Base-by-base conservation (phyloP, 92 coral and sea anemone species). In the Zoanthus gigantus region DNA sequence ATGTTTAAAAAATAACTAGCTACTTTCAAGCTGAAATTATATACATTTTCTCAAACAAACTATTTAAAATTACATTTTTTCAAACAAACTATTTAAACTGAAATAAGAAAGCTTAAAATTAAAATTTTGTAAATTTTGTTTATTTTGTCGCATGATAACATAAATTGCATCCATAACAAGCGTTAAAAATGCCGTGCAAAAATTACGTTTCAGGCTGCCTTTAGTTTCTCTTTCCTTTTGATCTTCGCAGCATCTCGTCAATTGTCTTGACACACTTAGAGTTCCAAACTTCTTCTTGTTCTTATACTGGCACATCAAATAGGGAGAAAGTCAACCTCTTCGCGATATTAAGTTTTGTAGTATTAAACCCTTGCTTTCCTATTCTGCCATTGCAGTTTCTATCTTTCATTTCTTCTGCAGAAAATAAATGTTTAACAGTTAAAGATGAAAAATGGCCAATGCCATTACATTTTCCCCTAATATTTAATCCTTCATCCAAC, bases 381-480 rank as follows among this genome's bases (percentile, higher is more conserved):
- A 34, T 72, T 32, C 52, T 72, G 76, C 52, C 76, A 37, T 71
- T 71, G 74, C 74, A 71, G 12, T 71, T 29, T 71, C 42, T 31
- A 2, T 31, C 15, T 31, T 16, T 71, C 15, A 71, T 30, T 46
- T 71, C 74, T 2, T 71, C 14, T 5, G 74, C 14, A 1, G 76
- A 12, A 8, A 72, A 72, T 5, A 37, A 9, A 13, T 37, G 50
- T 17, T 72, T 34, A 8, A 72, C 76, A 72, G 76, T 6, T 0
- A 72, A n/a, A 23, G 76, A 34, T 0, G 54, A 34, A 13, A 72
- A 72, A 13, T 72, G 32, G 7, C 53, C 76, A 9, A 13, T 72
- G 76, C 76, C 52, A 2, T 37, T 72, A 34, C 76, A 31, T 6
- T 6, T 72, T 14, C 7, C 18, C 76, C 54, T 72, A 13, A 37